A percentile compares a stretch with the other conserved stretches of the same genome.
Conservation (phyloP, 2,888 invertebrate genomes). For the Xestobium rufovillosum region DNA sequence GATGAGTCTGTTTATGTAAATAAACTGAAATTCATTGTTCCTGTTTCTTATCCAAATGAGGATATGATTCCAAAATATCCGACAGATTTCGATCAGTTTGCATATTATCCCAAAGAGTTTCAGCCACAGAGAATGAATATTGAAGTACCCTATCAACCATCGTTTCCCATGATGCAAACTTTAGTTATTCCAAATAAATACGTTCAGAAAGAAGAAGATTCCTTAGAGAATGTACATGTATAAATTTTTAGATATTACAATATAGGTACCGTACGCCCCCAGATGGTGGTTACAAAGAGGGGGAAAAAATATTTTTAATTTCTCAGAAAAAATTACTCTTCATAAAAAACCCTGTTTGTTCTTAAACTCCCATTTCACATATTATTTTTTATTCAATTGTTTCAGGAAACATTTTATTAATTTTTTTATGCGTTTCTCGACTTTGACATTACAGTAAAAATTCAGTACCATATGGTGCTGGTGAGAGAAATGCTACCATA, state of each 20-base stretch:
- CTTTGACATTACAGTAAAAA: too few species aligned
- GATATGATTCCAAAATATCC: conserved; percentile 26
- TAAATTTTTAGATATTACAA: too few species aligned
- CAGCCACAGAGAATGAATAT: conserved; percentile 34
- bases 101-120: conserved; percentile 35
- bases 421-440: too few species aligned
- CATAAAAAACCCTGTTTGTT: too few species aligned
- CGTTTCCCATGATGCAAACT: conserved; percentile 37
- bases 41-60: conserved; percentile 31
- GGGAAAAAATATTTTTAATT: too few species aligned
- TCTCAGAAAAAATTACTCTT: too few species aligned
- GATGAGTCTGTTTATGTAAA: conserved; percentile 27
- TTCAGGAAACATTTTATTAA: too few species aligned
- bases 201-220: conserved; percentile 6
- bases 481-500: too few species aligned
- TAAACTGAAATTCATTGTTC: conserved; percentile 38
- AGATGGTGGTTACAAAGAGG: conserved; percentile 3
- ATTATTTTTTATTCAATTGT: too few species aligned
- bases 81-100: conserved; percentile 35
- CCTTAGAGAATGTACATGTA: too few species aligned
- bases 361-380: too few species aligned
- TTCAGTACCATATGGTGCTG: too few species aligned
- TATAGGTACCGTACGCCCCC: neutral
- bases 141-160: conserved; percentile 35
- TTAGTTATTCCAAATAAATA: conserved; percentile 30